phyloP scores from a whole-genome alignment of 2,797 vertebrate genomes.

The Gambusia yucatana region DNA sequence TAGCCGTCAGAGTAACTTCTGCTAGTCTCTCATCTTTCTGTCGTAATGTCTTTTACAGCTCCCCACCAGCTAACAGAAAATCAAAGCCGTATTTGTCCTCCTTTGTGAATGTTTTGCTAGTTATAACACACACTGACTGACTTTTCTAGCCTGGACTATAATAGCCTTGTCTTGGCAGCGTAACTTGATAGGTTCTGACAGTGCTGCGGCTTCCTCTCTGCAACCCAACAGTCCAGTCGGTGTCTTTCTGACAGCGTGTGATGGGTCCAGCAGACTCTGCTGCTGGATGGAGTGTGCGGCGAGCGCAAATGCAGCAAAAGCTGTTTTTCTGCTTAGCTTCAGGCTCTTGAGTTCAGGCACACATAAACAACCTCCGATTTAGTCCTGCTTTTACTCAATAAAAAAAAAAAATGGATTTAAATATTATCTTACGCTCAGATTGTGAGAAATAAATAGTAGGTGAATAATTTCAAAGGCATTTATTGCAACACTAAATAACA shows the following conservation, averaged over 20 bases:
- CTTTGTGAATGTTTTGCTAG: slow-evolving; percentile 43
- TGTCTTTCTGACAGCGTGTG: slow-evolving; percentile 59
- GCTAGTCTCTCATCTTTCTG: slow-evolving; percentile 48
- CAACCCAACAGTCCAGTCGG: slow-evolving; percentile 57
- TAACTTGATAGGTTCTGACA: slow-evolving; percentile 61
- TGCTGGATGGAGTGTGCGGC: slow-evolving; percentile 38
- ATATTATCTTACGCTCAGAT: neutral
- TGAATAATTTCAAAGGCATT: neutral
- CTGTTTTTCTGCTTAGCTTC: slow-evolving; percentile 49
- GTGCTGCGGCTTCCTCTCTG: slow-evolving; percentile 55
- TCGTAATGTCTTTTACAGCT: slow-evolving; percentile 46
- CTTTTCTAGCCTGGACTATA: slow-evolving; percentile 46
- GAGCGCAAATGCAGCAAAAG: slow-evolving; percentile 33
- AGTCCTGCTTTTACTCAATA: slow-evolving; percentile 2
- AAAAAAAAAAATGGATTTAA: neutral
- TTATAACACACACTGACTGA: slow-evolving; percentile 42
- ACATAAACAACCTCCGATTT: slow-evolving; percentile 16
- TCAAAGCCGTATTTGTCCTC: slow-evolving; percentile 31
- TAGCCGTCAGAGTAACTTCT: slow-evolving; percentile 28
- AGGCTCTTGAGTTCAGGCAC: slow-evolving; percentile 23
- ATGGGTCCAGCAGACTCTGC: slow-evolving; percentile 65
- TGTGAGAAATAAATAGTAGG: neutral
- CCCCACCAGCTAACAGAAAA: slow-evolving; percentile 38
- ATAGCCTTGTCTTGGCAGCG: slow-evolving; percentile 58
- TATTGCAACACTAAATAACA: neutral